phyloP scores from a whole-genome alignment of 2,888 invertebrate species.

The Celastrina argiolus region DNA sequence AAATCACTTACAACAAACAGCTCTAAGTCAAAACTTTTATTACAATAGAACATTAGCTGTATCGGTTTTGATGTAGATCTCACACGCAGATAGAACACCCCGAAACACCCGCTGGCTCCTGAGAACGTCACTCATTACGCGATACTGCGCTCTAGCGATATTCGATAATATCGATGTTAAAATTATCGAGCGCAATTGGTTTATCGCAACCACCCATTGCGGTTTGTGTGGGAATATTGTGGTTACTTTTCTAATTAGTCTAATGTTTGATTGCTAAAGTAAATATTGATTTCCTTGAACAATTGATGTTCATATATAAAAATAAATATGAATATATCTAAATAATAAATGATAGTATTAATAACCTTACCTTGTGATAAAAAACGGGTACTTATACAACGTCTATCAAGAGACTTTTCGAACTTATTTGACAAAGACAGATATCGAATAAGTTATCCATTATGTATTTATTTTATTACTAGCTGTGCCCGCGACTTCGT shows the following conservation, averaged over 20 bases:
- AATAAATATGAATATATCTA: no score
- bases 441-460: no score
- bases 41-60: constrained; percentile 35
- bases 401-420: no score
- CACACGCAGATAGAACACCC: constrained; percentile 68
- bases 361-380: no score
- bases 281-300: no score
- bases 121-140: constrained; percentile 67
- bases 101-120: constrained; percentile 58
- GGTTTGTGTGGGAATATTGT: constrained; percentile 57
- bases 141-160: constrained; percentile 45
- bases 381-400: no score
- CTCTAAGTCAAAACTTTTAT: no score
- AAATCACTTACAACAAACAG: background rate
- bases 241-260: background rate
- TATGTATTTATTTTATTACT: no score
- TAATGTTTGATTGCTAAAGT: background rate
- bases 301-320: no score
- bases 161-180: constrained; percentile 46
- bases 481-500: no score
- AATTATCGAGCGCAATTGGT: constrained; percentile 59
- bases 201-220: constrained; percentile 46
- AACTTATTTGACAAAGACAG: no score
- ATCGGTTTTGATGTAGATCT: constrained; percentile 62
- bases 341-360: no score